Percentiles rank a stretch among this genome's conserved stretches.
phyloP scores from a whole-genome alignment of 2,888 invertebrate species.

The Frankliniella fusca region DNA sequence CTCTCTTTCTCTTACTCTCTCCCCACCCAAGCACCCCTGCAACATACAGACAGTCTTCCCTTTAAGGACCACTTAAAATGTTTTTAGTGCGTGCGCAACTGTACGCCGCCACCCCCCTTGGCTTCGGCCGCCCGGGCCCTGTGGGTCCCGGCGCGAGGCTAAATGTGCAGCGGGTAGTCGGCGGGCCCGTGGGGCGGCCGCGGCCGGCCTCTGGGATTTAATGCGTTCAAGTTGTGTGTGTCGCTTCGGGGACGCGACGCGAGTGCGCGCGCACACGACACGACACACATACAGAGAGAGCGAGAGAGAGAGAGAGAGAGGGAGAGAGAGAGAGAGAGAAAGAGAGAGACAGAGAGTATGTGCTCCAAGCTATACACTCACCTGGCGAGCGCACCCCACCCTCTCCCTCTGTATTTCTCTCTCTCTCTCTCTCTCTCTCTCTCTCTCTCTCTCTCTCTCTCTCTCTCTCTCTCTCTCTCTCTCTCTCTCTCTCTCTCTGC shows the following conservation, averaged over 20 bases:
- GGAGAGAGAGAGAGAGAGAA: no score
- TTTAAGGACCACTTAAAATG: slow-evolving; percentile 25
- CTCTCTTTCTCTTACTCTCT: not conserved
- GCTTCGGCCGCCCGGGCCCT: not conserved
- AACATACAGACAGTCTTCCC: not conserved
- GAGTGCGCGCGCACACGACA: not conserved
- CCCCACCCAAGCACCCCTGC: not conserved
- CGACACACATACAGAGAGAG: not conserved
- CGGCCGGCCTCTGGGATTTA: not conserved
- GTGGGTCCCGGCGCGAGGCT: not conserved
- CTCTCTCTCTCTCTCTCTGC: no score
- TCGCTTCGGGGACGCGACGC: not conserved
- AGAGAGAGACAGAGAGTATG: not conserved
- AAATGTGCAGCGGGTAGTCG: not conserved
- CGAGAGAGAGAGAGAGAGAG: no score
- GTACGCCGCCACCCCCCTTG: not conserved
- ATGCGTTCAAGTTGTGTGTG: slow-evolving; percentile 12
- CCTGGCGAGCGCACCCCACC: not conserved
- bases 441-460: not conserved
- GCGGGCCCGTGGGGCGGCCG: not conserved
- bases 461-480: not conserved
- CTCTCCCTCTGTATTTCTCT: not conserved
- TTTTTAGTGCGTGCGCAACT: slow-evolving; percentile 7
- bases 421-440: not conserved
- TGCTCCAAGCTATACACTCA: not conserved